Evolutionary conservation across 23 tunicate genomes (phyloP).

Genomic region (Ciona savignyi): DNA sequence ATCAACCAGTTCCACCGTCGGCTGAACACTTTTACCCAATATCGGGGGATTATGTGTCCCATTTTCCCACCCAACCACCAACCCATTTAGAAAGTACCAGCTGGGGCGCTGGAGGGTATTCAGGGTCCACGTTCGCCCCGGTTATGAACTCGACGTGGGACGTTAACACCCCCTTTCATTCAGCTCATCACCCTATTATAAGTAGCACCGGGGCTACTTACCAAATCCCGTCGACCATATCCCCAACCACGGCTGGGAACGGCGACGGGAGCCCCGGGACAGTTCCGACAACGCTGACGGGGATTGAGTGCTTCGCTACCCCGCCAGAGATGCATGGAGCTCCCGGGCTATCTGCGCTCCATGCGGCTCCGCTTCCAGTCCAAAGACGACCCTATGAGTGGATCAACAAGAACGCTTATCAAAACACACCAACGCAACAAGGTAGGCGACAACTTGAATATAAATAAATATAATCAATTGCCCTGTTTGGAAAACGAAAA

Average conservation of each 20-base stretch:
- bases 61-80: conserved; percentile 9
- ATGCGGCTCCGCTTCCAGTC: conserved; percentile 11
- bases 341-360: conserved; percentile 15
- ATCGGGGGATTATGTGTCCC: conserved; percentile 23
- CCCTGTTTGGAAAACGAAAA: too few relatives aligned
- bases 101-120: conserved; percentile 34
- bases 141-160: conserved; percentile 39
- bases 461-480: too few relatives aligned
- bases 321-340: conserved; percentile 13
- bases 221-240: neutral
- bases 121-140: conserved; percentile 22
- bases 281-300: conserved; percentile 8
- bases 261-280: conserved; percentile 28
- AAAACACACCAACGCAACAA: conserved; percentile 62
- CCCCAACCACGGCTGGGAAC: conserved; percentile 11
- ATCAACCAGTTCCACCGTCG: conserved; percentile 1
- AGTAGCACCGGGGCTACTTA: neutral
- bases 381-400: conserved; percentile 78
- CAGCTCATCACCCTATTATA: conserved; percentile 6
- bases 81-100: conserved; percentile 9
- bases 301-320: conserved; percentile 41
- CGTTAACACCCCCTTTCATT: neutral
- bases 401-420: conserved; percentile 85
- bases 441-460: too few relatives aligned
- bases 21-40: conserved; percentile 18